Evolutionary conservation across 1,140 invertebrate species (phyloP), one percentile per base, ranked within the genome.

Genomic region (Dreissena rostriformis): DNA sequence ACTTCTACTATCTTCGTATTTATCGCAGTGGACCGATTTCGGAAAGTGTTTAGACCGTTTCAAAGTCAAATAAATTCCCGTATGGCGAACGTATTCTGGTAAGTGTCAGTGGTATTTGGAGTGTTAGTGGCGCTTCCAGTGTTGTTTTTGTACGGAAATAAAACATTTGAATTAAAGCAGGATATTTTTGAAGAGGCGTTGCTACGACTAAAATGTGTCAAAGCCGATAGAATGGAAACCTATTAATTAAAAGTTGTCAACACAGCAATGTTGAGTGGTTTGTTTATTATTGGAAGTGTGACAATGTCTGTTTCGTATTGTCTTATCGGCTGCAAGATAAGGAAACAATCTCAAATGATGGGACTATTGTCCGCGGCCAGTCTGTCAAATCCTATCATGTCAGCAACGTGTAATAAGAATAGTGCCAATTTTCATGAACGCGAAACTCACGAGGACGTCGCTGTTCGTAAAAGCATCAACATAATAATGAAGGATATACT

Each of bases 241-340:
- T 66, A 70, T 22, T 11, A 55, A 22, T 82, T 65, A 12, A 61
- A 57, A 10, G 66, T 82, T 26, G 1, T 74, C 15, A 82, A 73
- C 57, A 75, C 39, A n/a, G 39, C 65, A 19, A 28, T 57, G 11
- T 73, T 74, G 6, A 65, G 24, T 19, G 15, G 61, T n/a, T 28
- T 82, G 1, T 82, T 82, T 49, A 17, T 82, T 15, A 53, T 61
- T n/a, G 80, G 71, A 17, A 74, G 67, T n/a, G 61, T 82, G 14
- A 11, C 29, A 5, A 82, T 75, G 19, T 66, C 71, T 24, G 11
- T 53, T 39, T 53, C 74, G 28, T 73, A 80, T 29, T 68, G 53
- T 51, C 65, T 73, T 2, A 73, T 57, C 49, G 57, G 26, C 17
- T 67, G 19, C 19, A 11, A 74, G n/a, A 24, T 52, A 28, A 51